Percentiles rank a stretch among this genome's conserved stretches.
phyloP scores from a whole-genome alignment of 2,113 vertebrate species.

The Sylvietta virens region DNA sequence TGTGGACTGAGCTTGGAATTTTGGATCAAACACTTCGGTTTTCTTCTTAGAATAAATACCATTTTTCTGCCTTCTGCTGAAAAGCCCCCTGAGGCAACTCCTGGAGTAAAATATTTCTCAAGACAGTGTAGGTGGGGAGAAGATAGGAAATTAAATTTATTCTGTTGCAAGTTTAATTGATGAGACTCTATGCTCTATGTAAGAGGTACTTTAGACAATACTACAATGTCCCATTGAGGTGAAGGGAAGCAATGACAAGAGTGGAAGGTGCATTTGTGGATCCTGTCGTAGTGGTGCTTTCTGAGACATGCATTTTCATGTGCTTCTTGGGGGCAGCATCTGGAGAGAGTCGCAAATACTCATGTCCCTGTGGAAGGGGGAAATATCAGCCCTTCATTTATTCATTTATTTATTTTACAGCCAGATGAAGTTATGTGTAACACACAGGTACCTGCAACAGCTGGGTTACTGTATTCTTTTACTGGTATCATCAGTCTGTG shows the following conservation, averaged over 20 bases:
- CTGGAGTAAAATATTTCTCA: neutral
- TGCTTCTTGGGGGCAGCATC: neutral
- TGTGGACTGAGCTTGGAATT: neutral
- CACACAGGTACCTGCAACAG: neutral
- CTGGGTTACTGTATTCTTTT: neutral
- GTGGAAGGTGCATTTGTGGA: neutral
- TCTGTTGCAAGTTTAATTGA: neutral
- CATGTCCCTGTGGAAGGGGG: neutral
- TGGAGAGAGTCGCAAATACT: neutral
- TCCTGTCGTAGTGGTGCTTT: neutral
- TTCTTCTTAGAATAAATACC: neutral
- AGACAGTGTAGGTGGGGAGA: neutral
- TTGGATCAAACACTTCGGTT: neutral
- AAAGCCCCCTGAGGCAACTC: neutral
- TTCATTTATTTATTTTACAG: neutral
- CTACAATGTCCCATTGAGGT: neutral
- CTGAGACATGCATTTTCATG: neutral
- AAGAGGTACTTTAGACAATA: neutral
- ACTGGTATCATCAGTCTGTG: neutral
- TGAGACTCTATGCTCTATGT: neutral
- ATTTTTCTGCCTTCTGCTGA: neutral
- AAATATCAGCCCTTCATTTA: neutral
- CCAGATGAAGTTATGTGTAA: neutral
- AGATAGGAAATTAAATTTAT: neutral
- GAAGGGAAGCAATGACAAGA: neutral